Conservation (phyloP, 2,113 vertebrate genomes). For the Tetrax tetrax region DNA sequence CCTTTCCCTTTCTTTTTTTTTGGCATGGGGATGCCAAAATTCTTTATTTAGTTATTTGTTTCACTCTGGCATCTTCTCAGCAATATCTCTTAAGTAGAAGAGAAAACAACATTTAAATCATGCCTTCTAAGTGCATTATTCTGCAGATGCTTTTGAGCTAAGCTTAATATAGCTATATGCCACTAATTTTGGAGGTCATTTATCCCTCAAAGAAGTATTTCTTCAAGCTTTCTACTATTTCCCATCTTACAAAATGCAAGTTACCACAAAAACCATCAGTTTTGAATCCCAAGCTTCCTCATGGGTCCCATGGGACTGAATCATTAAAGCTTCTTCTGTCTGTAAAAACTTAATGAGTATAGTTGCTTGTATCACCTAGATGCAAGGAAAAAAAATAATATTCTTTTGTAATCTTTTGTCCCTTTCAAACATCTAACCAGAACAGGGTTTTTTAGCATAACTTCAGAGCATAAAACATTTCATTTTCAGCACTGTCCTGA, state of each 20-base stretch:
- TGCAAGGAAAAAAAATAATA: background rate
- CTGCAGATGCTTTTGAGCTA: background rate
- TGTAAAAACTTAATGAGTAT: background rate
- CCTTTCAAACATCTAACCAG: background rate
- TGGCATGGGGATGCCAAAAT: fast-evolving
- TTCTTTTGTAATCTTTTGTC: background rate
- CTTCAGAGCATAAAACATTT: background rate
- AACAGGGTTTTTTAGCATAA: background rate
- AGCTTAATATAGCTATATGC: background rate
- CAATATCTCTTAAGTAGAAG: background rate
- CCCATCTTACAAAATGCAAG: background rate
- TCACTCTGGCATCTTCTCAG: background rate
- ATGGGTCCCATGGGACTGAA: background rate
- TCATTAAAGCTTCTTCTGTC: background rate
- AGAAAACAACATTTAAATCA: background rate
- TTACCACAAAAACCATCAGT: background rate
- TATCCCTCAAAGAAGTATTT: background rate
- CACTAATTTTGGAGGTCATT: background rate
- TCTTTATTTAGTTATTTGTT: background rate
- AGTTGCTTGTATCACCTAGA: background rate
- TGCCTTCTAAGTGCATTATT: background rate
- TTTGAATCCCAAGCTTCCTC: background rate
- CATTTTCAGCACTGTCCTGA: background rate
- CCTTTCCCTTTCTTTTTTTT: background rate
- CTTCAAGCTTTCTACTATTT: background rate